Evolutionary conservation across 2,888 invertebrate species (phyloP).

Genomic region (Antitype chi): DNA sequence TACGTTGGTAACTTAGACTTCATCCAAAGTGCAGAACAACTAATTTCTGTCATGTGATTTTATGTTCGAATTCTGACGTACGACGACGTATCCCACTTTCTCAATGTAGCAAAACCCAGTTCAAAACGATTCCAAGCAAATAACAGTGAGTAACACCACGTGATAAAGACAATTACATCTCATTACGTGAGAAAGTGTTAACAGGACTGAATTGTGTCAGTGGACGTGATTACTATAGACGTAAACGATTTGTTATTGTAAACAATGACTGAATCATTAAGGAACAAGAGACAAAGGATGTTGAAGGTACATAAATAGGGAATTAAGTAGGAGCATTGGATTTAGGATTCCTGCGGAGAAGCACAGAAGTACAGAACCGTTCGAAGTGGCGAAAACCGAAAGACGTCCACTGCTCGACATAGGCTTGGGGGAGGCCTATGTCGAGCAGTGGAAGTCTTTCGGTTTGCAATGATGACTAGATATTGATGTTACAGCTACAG

Average conservation of each 20-base stretch:
- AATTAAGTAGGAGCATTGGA: background rate
- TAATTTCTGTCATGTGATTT: no score
- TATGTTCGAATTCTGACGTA: background rate
- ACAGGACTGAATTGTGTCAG: slow-evolving; percentile 37
- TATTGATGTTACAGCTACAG: no score
- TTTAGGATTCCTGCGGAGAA: background rate
- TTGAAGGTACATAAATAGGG: background rate
- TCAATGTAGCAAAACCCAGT: slow-evolving; percentile 1
- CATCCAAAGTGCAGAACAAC: background rate
- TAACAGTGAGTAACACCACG: slow-evolving; percentile 32
- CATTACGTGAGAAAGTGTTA: slow-evolving; percentile 52
- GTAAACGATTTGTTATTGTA: slow-evolving; percentile 34
- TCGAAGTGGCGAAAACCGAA: no score
- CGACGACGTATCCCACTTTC: background rate
- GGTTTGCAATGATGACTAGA: no score
- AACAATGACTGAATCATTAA: slow-evolving; percentile 29
- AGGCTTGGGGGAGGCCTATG: no score
- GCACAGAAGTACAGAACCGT: no score
- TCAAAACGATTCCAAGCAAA: slow-evolving; percentile 16
- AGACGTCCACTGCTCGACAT: no score
- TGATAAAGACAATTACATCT: slow-evolving; percentile 43
- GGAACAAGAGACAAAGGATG: background rate
- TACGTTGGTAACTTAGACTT: background rate
- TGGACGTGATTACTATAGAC: slow-evolving; percentile 39
- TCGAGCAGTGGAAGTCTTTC: no score